phyloP scores from a whole-genome alignment of 2,113 vertebrate genomes.

The Tenebrosternarchus preto region DNA sequence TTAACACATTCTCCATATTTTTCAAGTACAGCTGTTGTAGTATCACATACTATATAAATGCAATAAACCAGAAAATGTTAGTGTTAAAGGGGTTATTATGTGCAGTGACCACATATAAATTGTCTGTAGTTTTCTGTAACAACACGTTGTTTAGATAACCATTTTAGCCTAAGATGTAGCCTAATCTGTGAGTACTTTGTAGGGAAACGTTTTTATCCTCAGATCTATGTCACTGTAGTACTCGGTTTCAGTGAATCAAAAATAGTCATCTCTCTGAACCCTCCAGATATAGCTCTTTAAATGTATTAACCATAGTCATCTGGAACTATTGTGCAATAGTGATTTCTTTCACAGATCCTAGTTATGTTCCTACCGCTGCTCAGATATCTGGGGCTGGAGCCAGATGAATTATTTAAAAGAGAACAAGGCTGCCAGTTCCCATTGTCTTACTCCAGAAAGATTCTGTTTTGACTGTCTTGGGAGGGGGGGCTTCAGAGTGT shows the following conservation, averaged over 20 bases:
- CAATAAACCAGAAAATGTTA: no score
- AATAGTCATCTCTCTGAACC: background rate
- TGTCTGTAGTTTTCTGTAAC: no score
- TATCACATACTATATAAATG: no score
- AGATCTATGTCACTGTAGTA: background rate
- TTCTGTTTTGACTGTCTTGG: slow-evolving; percentile 44
- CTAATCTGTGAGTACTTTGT: background rate
- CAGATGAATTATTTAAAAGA: slow-evolving; percentile 38
- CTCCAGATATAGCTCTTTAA: background rate
- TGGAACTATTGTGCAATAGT: slow-evolving; percentile 22
- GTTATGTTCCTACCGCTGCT: slow-evolving; percentile 8
- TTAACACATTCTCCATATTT: no score
- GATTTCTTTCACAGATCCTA: slow-evolving; percentile 37
- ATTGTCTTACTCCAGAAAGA: slow-evolving; percentile 37
- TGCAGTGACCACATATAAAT: no score
- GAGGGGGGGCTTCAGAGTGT: slow-evolving; percentile 18
- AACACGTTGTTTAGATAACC: no score
- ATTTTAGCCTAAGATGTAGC: background rate
- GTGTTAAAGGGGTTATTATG: no score
- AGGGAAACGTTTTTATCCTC: background rate
- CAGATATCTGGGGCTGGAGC: background rate
- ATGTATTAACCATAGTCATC: slow-evolving; percentile 16
- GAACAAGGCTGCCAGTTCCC: slow-evolving; percentile 19
- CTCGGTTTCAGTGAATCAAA: background rate
- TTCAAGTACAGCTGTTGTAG: no score